Percentiles rank a stretch among this genome's conserved stretches.
phyloP scores from a whole-genome alignment of 2,888 invertebrate genomes.

The Brachyopa scutellaris region DNA sequence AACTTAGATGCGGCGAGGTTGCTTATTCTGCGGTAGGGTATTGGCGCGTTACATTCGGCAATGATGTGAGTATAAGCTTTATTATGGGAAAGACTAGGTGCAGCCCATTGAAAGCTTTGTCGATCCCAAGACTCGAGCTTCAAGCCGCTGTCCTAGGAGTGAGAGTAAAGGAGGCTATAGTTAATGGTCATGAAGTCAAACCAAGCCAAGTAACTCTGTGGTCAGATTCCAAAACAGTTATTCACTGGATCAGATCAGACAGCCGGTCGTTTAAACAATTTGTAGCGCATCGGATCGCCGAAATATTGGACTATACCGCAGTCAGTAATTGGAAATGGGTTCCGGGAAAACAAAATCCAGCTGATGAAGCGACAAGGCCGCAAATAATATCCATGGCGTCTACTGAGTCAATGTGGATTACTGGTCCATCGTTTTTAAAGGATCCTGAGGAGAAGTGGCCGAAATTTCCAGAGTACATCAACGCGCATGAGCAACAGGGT shows the following conservation, averaged over 20 bases:
- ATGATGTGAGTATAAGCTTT: background rate
- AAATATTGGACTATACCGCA: background rate
- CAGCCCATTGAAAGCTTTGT: slow-evolving; percentile 38
- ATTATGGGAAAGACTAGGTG: background rate
- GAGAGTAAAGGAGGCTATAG: background rate
- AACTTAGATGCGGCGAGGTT: background rate
- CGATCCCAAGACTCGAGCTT: slow-evolving; percentile 50
- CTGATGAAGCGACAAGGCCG: slow-evolving; percentile 1
- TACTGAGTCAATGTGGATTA: background rate
- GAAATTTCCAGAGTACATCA: no score
- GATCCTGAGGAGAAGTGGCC: no score
- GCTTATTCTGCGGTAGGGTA: background rate
- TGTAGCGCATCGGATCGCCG: background rate
- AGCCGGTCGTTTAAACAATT: background rate
- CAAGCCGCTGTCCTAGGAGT: slow-evolving; percentile 37
- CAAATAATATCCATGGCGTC: slow-evolving; percentile 31
- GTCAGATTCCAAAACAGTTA: no score
- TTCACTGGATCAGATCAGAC: slow-evolving; percentile 53
- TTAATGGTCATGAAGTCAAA: no score
- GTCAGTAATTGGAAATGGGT: slow-evolving; percentile 73
- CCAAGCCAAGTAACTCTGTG: no score
- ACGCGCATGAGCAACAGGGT: no score
- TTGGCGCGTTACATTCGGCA: background rate
- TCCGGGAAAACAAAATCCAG: slow-evolving; percentile 37
- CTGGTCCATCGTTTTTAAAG: no score